phyloP scores from a whole-genome alignment of 2,888 invertebrate species.

The Xylota sylvarum region DNA sequence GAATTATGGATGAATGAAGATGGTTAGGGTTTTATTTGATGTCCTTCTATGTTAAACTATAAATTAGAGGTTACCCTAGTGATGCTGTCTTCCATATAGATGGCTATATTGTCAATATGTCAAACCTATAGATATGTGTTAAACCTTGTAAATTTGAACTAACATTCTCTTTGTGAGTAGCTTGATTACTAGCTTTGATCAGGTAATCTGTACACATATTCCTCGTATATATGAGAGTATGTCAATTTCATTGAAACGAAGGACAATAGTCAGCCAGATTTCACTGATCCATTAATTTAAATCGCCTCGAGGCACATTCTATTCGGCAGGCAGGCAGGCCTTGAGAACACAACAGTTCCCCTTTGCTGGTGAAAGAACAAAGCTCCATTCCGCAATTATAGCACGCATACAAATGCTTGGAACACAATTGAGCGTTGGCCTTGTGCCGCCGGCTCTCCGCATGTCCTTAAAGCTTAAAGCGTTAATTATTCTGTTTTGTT shows the following conservation, averaged over 20 bases:
- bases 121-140: too few relatives aligned
- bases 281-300: constrained; percentile 34
- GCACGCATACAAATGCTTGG: constrained; percentile 2
- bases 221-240: too few relatives aligned
- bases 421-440: constrained; percentile 17
- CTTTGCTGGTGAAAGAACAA: constrained; percentile 15
- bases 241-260: too few relatives aligned
- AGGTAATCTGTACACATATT: background rate
- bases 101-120: background rate
- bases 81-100: too few relatives aligned
- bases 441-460: constrained; percentile 7
- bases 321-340: background rate
- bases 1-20: too few relatives aligned
- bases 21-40: too few relatives aligned
- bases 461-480: constrained; percentile 42
- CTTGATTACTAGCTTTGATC: too few relatives aligned
- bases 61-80: too few relatives aligned
- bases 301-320: constrained; percentile 18
- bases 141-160: too few relatives aligned
- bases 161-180: too few relatives aligned
- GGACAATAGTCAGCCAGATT: background rate
- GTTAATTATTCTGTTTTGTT: constrained; percentile 57
- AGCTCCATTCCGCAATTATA: background rate
- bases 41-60: too few relatives aligned
- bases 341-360: background rate